Percentiles rank a stretch among this genome's conserved stretches.
These are phyloP conservation scores for Platichthys stellatus DNA, from an alignment of 2,113 vertebrate species.

Conservation along the genomic window DNA sequence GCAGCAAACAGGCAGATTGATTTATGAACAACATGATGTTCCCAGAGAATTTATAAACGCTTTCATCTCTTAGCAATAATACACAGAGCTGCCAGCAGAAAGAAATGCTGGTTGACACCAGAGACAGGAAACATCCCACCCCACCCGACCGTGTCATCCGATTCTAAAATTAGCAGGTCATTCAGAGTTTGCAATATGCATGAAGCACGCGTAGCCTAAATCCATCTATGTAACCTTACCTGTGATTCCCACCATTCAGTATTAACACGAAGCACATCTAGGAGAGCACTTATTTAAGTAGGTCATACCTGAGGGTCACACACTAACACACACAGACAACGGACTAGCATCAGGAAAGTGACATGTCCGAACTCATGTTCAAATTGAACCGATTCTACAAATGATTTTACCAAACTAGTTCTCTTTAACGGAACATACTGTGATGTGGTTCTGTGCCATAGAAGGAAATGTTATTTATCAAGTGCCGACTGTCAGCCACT, in stretches of 20 bases:
- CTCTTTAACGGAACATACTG: neutral
- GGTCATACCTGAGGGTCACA: neutral
- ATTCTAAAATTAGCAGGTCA: slow-evolving; percentile 63
- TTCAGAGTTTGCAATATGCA: slow-evolving; percentile 63
- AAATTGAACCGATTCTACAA: neutral
- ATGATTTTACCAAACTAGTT: neutral
- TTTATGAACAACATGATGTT: neutral
- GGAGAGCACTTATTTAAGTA: slow-evolving; percentile 22
- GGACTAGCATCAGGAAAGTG: neutral
- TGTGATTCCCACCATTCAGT: slow-evolving; percentile 50
- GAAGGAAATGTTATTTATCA: neutral
- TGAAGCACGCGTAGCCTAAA: slow-evolving; percentile 45
- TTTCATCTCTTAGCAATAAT: slow-evolving; percentile 19
- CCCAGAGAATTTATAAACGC: neutral
- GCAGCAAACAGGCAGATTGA: neutral
- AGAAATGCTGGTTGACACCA: slow-evolving; percentile 41
- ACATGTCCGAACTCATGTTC: neutral
- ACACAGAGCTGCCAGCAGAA: slow-evolving; percentile 25
- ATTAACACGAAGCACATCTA: slow-evolving; percentile 42
- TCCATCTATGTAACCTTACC: slow-evolving; percentile 55
- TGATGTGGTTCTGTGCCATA: neutral
- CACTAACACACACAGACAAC: neutral
- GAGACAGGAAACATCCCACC: slow-evolving; percentile 39
- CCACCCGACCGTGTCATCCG: slow-evolving; percentile 18
- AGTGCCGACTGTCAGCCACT: neutral